Evolutionary conservation across 2,797 vertebrate species (phyloP).

Genomic region (Psittacula echo): DNA sequence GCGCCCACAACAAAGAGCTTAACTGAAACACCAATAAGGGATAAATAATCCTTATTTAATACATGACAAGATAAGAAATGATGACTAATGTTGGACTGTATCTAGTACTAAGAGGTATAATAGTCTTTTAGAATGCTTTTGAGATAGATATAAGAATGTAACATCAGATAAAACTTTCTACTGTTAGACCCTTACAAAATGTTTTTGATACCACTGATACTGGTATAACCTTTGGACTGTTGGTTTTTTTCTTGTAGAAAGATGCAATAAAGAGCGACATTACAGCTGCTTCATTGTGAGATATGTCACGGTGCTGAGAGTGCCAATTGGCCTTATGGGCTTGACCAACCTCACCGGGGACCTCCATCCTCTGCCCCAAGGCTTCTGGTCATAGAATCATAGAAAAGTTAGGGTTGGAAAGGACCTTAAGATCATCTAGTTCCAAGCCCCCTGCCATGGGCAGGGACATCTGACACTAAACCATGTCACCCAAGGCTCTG

Average conservation of each 20-base stretch:
- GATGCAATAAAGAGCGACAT: background rate
- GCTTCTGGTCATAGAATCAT: background rate
- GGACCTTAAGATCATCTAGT: no score
- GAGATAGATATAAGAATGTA: background rate
- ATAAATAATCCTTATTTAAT: background rate
- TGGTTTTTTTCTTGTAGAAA: background rate
- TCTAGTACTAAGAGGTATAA: background rate
- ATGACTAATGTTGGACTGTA: background rate
- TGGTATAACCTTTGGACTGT: background rate
- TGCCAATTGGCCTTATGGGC: background rate
- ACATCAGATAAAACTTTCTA: background rate
- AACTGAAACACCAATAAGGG: background rate
- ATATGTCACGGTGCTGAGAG: background rate
- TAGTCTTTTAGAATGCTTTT: background rate
- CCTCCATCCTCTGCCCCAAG: rapidly evolving
- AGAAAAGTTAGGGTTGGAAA: no score
- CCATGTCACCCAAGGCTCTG: no score
- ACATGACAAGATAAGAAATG: background rate
- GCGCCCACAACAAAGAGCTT: background rate
- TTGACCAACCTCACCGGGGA: background rate
- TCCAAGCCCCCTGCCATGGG: no score
- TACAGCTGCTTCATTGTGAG: background rate
- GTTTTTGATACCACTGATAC: background rate
- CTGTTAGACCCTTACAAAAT: background rate
- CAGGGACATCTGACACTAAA: no score